phyloP scores from a whole-genome alignment of 2,797 vertebrate genomes.

The Notamacropus eugenii region DNA sequence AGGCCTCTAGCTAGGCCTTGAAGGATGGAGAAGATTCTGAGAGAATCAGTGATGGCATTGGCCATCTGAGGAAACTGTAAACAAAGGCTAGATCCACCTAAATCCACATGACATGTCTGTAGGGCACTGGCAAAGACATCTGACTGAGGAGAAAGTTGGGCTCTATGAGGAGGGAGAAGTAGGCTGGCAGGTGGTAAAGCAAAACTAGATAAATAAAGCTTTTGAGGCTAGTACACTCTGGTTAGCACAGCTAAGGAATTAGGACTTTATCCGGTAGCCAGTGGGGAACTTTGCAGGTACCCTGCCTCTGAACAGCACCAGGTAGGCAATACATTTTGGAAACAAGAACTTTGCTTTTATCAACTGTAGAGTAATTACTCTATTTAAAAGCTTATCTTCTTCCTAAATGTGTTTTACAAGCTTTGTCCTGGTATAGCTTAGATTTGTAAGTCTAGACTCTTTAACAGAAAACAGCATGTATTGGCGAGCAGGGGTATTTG shows the following conservation, averaged over 20 bases:
- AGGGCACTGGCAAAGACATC: background rate
- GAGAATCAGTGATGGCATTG: background rate
- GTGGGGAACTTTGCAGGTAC: conserved; percentile 18
- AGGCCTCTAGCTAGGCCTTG: background rate
- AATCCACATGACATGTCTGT: background rate
- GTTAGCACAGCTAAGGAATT: conserved; percentile 18
- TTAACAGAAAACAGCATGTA: conserved; percentile 37
- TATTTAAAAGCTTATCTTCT: conserved; percentile 18
- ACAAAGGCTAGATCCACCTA: background rate
- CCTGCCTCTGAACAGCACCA: background rate
- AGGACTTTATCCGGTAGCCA: conserved; percentile 1
- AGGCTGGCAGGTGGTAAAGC: background rate
- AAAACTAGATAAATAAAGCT: background rate
- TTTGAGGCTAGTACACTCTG: background rate
- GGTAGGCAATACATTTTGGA: conserved; percentile 2
- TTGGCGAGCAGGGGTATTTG: conserved; percentile 15
- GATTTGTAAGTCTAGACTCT: conserved; percentile 42
- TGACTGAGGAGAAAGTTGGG: background rate
- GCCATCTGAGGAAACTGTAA: background rate
- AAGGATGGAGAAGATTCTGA: background rate
- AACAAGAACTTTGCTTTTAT: conserved; percentile 20
- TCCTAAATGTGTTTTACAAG: conserved; percentile 21
- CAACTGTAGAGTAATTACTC: conserved; percentile 7
- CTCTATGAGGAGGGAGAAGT: background rate
- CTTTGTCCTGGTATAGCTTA: background rate